A percentile compares a stretch with the other conserved stretches of the same genome.
Evolutionary conservation across 2,888 invertebrate species (phyloP).

Genomic region (Baronia brevicornis): DNA sequence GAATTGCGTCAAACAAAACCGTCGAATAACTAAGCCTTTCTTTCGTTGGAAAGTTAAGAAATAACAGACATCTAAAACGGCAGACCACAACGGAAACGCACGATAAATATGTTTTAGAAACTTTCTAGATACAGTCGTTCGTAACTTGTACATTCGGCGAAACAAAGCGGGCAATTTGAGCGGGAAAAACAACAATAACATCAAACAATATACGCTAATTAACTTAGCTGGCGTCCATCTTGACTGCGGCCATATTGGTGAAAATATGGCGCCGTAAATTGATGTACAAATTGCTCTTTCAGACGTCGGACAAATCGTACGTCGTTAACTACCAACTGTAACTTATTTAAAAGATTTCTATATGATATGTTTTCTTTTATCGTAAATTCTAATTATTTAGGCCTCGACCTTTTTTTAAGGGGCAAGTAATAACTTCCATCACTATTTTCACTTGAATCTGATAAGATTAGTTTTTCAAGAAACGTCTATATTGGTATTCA

Average conservation of each 20-base stretch:
- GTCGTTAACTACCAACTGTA: constrained; percentile 37
- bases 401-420: no score
- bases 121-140: constrained; percentile 16
- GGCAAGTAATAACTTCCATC: no score
- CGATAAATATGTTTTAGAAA: constrained; percentile 8
- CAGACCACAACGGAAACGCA: no score
- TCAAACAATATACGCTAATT: constrained; percentile 48
- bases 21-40: no score
- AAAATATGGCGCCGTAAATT: constrained; percentile 57
- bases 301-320: constrained; percentile 55
- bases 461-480: no score
- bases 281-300: constrained; percentile 59
- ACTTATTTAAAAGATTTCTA: constrained; percentile 31
- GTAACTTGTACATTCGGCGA: not conserved
- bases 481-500: no score
- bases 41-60: no score
- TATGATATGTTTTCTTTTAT: no score
- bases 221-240: constrained; percentile 34
- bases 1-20: no score
- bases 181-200: constrained; percentile 30
- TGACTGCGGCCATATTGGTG: constrained; percentile 44
- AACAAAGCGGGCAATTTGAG: constrained; percentile 14
- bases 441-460: no score
- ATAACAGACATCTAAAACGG: no score
- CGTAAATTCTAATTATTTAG: no score